These are phyloP conservation scores for Protaetia brevitarsis DNA, from an alignment of 1,140 invertebrate species.

Conservation along the genomic window DNA sequence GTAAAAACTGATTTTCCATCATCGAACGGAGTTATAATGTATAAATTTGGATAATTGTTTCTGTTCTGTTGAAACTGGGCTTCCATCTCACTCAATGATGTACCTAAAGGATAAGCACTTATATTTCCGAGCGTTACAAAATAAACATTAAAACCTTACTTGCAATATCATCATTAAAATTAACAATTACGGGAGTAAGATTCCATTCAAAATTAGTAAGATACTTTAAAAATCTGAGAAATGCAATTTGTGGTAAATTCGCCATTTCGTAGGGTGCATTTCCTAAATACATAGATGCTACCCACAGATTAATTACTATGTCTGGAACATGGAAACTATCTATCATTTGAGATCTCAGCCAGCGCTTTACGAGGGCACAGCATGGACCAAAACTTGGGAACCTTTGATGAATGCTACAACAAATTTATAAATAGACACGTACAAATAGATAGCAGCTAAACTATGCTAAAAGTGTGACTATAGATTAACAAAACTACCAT, in stretches of 20 bases:
- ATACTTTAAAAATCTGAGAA: conserved; percentile 73
- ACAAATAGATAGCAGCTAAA: not conserved
- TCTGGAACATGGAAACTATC: conserved; percentile 69
- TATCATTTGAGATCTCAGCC: conserved; percentile 80
- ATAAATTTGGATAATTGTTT: conserved; percentile 62
- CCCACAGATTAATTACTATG: conserved; percentile 72
- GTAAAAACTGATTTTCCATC: conserved; percentile 67
- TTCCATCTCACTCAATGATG: conserved; percentile 71
- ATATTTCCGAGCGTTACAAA: not conserved
- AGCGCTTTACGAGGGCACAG: conserved; percentile 80
- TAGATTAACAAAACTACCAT: too few relatives aligned
- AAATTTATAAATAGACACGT: not conserved
- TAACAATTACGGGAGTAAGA: conserved; percentile 69
- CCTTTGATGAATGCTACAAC: conserved; percentile 67
- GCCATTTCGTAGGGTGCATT: conserved; percentile 60
- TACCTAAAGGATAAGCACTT: conserved; percentile 55
- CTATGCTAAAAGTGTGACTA: not conserved
- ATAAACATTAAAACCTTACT: conserved; percentile 52
- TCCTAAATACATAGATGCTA: conserved; percentile 70
- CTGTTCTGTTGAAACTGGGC: conserved; percentile 62
- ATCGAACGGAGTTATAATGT: conserved; percentile 77
- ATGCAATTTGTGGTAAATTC: conserved; percentile 64
- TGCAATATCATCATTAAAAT: conserved; percentile 74
- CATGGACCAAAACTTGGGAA: conserved; percentile 71
- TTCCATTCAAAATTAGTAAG: conserved; percentile 72